Base-by-base conservation (phyloP, 1,140 invertebrate species). In the Drosophila insularis region DNA sequence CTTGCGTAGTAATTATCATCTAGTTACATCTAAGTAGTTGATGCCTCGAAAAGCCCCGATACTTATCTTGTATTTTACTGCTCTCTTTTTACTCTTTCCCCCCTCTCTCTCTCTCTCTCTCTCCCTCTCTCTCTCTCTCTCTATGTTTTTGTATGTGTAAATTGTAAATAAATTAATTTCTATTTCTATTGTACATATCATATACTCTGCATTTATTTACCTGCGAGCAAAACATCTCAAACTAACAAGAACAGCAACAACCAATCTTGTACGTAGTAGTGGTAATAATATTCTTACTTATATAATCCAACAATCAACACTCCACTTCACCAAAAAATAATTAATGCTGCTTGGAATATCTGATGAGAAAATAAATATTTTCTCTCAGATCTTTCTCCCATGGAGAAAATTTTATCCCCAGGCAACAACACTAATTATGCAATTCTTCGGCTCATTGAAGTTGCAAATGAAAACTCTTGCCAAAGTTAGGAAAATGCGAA, bases 151-250 rank as follows among this genome's bases (percentile, higher is more conserved):
- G 71, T 68, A 67, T 68, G 66, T 85, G 81, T 85, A 85, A 86
- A 85, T 85, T 85, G 81, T 85, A 86, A 86, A 86, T 86, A 86
- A 86, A 86, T 81, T 63, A 61, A 70, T 58, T 63, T 70, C 61
- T 79, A 64, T 71, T 85, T 82, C 71, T 70, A 82, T 50, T 86
- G 81, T 86, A 86, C 71, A 86, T 86, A 86, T 87, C 74, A 89
- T 73, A 87, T 71, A 75, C 27, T 50, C 74, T 72, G 74, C 78
- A 72, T 86, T 81, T 85, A 60, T 86, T 86, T 86, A 74, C 54
- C 69, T 71, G 73, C 72, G 56, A 74, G 14, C 74, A 62, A 72
- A 80, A 75, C 43, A 55, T 66, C 46, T 17, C 14, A 27, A 74
- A 66, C 64, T 72, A 78, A 87, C 82, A 72, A 87, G 74, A 87